Percentiles rank a stretch among this genome's conserved stretches.
Conservation (phyloP, 1,140 invertebrate species). For the Zophobas atratus region DNA sequence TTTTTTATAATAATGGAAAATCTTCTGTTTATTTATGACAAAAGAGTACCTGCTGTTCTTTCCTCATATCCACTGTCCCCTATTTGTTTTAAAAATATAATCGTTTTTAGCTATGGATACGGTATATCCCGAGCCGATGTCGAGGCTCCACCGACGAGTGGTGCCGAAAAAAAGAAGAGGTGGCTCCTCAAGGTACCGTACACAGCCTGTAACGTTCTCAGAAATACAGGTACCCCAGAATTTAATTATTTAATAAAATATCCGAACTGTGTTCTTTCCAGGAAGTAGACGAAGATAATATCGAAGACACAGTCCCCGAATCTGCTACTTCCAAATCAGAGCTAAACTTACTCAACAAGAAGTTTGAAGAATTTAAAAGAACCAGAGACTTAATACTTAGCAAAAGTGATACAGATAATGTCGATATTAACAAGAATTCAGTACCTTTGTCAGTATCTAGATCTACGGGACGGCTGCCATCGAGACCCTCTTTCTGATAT, state of each 20-base stretch:
- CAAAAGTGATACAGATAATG: conserved; percentile 50
- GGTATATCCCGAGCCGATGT: conserved; percentile 80
- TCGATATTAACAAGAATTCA: conserved; percentile 43
- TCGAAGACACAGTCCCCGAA: conserved; percentile 62
- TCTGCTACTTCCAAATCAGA: conserved; percentile 63
- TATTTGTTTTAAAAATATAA: too few relatives aligned
- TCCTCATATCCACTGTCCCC: too few relatives aligned
- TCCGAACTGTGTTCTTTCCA: conserved; percentile 61
- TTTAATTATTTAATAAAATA: background rate
- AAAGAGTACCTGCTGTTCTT: too few relatives aligned
- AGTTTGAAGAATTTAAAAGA: conserved; percentile 67
- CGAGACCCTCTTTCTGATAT: conserved; percentile 60
- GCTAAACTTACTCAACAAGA: conserved; percentile 67
- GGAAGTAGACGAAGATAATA: conserved; percentile 76
- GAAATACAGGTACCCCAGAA: conserved; percentile 77
- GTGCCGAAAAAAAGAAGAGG: conserved; percentile 73
- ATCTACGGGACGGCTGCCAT: conserved; percentile 58
- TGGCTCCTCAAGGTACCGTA: conserved; percentile 73
- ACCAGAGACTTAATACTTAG: conserved; percentile 60
- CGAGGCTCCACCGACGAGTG: conserved; percentile 74
- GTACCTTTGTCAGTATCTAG: conserved; percentile 55
- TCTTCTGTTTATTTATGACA: too few relatives aligned
- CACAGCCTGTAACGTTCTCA: conserved; percentile 82
- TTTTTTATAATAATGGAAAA: background rate
- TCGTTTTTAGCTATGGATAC: conserved; percentile 73